A percentile compares a stretch with the other conserved stretches of the same genome.
Evolutionary conservation across 2,888 invertebrate species (phyloP).

Genomic region (Chouioia cunea): DNA sequence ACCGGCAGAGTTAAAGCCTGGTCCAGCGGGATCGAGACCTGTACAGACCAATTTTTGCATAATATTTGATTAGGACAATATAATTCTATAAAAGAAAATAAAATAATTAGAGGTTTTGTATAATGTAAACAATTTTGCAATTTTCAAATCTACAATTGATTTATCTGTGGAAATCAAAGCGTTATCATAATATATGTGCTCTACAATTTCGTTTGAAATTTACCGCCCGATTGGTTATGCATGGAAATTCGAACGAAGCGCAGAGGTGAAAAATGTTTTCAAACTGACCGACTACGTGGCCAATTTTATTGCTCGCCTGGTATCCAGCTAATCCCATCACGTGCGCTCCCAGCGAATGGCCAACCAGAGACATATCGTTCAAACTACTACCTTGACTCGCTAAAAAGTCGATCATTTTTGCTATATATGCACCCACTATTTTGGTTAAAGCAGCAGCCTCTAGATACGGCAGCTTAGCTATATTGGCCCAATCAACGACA

Average conservation of each 20-base stretch:
- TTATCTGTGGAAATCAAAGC: too few relatives aligned
- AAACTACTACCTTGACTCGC: constrained; percentile 34
- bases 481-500: constrained; percentile 49
- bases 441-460: constrained; percentile 28
- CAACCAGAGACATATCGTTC: constrained; percentile 45
- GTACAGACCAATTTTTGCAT: not conserved
- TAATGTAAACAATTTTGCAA: too few relatives aligned
- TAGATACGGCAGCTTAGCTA: constrained; percentile 42
- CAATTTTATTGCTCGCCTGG: constrained; percentile 42
- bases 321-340: constrained; percentile 50
- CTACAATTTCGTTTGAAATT: not conserved
- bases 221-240: constrained; percentile 3
- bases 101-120: too few relatives aligned
- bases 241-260: not conserved
- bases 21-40: constrained; percentile 53
- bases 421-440: constrained; percentile 43
- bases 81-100: too few relatives aligned
- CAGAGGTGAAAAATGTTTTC: constrained; percentile 20
- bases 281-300: constrained; percentile 45
- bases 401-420: constrained; percentile 44
- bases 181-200: too few relatives aligned
- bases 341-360: constrained; percentile 53
- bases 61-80: too few relatives aligned
- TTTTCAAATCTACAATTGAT: too few relatives aligned
- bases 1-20: constrained; percentile 42